Conservation (phyloP, 2,888 invertebrate genomes). For the Coremacera marginata region DNA sequence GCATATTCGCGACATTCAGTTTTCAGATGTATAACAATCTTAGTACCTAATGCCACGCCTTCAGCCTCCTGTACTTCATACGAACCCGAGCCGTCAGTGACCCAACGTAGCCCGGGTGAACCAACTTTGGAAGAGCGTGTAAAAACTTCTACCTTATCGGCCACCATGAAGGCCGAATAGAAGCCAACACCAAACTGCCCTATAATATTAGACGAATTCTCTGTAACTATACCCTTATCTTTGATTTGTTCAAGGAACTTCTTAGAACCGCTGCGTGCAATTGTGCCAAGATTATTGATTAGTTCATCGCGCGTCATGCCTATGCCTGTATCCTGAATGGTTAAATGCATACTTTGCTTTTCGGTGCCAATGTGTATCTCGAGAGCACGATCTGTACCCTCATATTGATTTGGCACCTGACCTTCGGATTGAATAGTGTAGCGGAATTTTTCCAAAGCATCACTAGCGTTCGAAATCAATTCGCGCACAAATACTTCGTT, state of each 20-base stretch:
- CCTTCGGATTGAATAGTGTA: constrained; percentile 76
- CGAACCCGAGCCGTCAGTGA: constrained; percentile 89
- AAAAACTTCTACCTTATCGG: constrained; percentile 92
- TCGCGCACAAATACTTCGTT: constrained; percentile 98
- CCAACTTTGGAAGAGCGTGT: constrained; percentile 79
- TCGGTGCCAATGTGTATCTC: constrained; percentile 92
- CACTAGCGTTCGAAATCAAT: constrained; percentile 95
- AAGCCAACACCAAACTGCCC: constrained; percentile 99
- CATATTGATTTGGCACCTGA: constrained; percentile 71
- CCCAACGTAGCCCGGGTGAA: constrained; percentile 86
- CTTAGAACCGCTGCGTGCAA: constrained; percentile 96
- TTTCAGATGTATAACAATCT: constrained; percentile 91
- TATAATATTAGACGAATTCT: constrained; percentile 83
- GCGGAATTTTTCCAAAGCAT: constrained; percentile 95
- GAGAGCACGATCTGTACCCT: constrained; percentile 76
- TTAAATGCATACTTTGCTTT: constrained; percentile 85
- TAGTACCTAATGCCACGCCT: constrained; percentile 89
- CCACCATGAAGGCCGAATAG: constrained; percentile 98
- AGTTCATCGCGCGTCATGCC: constrained; percentile 96
- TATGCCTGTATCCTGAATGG: constrained; percentile 93
- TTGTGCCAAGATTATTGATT: constrained; percentile 91
- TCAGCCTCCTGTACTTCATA: constrained; percentile 92
- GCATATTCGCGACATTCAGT: constrained; percentile 89
- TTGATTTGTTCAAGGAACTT: constrained; percentile 89
- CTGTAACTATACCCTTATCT: constrained; percentile 74